Evolutionary conservation across 2,113 vertebrate species (phyloP).

Genomic region (Motacilla tschutschensis): DNA sequence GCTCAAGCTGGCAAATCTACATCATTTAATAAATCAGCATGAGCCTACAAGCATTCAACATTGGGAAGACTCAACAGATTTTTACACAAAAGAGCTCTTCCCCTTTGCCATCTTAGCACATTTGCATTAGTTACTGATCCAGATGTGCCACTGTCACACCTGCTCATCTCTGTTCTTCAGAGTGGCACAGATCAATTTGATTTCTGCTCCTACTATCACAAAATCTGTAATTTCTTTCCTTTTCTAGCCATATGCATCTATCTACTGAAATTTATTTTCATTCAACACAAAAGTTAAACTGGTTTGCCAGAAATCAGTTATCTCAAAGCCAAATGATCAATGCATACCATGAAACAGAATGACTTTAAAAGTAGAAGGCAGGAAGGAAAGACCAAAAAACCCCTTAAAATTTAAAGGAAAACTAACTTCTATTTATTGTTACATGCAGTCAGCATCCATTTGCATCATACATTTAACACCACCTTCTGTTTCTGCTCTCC

Average conservation of each 20-base stretch:
- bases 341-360: neutral
- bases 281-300: neutral
- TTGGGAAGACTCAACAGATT: neutral
- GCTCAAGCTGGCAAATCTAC: constrained; percentile 17
- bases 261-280: neutral
- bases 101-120: neutral
- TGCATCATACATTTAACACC: neutral
- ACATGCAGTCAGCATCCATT: neutral
- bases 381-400: neutral
- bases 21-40: constrained; percentile 2
- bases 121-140: neutral
- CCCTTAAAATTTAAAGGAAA: neutral
- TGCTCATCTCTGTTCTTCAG: neutral
- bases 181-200: neutral
- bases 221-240: neutral
- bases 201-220: neutral
- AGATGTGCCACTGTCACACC: neutral
- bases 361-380: neutral
- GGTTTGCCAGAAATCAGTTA: neutral
- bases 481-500: neutral
- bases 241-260: neutral
- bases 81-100: neutral
- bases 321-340: neutral
- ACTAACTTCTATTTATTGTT: neutral
- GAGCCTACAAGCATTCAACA: neutral